Percentiles rank a stretch among this genome's conserved stretches.
These are phyloP conservation scores for Cyrtorhinus lividipennis DNA, from an alignment of 1,140 invertebrate genomes.

Conservation along the genomic window DNA sequence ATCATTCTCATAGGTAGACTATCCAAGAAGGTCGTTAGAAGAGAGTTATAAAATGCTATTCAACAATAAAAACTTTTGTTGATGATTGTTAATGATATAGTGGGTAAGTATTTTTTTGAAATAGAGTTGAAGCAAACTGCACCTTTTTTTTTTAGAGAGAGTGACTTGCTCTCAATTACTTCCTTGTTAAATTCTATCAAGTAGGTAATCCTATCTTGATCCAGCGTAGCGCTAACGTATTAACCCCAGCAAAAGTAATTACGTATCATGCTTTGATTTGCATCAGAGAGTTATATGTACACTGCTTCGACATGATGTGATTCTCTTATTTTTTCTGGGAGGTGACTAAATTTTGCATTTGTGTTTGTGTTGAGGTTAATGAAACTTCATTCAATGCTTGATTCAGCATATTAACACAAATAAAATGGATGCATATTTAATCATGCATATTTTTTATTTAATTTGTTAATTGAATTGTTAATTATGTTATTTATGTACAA, in stretches of 20 bases:
- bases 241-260: background rate
- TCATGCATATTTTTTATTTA: too few relatives aligned
- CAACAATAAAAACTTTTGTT: too few relatives aligned
- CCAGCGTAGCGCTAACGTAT: background rate
- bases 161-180: too few relatives aligned
- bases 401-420: conserved; percentile 17
- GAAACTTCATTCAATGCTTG: background rate
- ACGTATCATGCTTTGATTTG: background rate
- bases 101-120: too few relatives aligned
- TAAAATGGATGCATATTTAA: conserved; percentile 18
- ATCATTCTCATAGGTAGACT: too few relatives aligned
- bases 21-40: too few relatives aligned
- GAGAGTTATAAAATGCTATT: too few relatives aligned
- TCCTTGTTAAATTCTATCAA: too few relatives aligned
- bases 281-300: background rate
- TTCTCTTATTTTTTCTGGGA: too few relatives aligned
- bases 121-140: conserved; percentile 26
- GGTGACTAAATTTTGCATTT: background rate
- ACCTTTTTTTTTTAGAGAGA: conserved; percentile 24
- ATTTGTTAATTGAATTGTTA: conserved; percentile 19
- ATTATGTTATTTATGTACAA: conserved; percentile 19
- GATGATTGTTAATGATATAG: too few relatives aligned
- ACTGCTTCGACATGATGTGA: background rate
- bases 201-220: background rate
- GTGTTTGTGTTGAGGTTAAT: conserved; percentile 14